Evolutionary conservation across 2,888 invertebrate species (phyloP), one percentile per base, ranked within the genome.

Genomic region (Lathronympha strigana): DNA sequence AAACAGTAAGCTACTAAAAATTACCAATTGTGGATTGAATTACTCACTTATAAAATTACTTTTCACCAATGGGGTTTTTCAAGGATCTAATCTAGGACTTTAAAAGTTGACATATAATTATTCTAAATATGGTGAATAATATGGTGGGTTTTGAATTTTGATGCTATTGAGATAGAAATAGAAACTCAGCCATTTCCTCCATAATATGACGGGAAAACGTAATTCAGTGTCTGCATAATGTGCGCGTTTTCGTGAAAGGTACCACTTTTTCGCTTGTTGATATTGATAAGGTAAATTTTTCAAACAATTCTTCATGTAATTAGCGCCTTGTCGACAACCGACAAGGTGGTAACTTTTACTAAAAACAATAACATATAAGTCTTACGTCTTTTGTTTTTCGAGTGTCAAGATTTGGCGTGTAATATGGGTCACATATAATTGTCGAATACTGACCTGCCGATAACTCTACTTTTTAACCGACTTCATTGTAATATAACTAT

Each of bases 381-480:
- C 17, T 49, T 50, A 50, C 38, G 28, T 5, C 36, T 25, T 61
- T 50, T 61, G 23, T 50, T 28, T 33, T 28, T n/a, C 17, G 17
- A 17, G 38, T 23, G 15, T 13, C 38, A 28, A 53, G 38, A 51
- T 64, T 64, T 58, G 28, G 51, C 43, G 60, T 53, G 57, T 43
- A 54, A 88, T 82, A 78, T 83, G 76, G 86, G 86, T 85, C 86
- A 80, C 70, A 70, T 76, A 71, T 76, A 71, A 66, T 70, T 68
- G 68, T 66, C 69, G 77, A 79, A 80, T 78, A 69, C 77, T 84
- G 88, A 87, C 87, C 88, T 73, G 69, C 19, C 75, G 88, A 89
- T 87, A 83, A 85, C 76, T 73, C 72, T 54, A 72, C 76, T 71
- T 82, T 80, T 88, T 66, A 66, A 66, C 60, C 54, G 47, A 47